phyloP scores from a whole-genome alignment of 2,113 vertebrate genomes.

The Laticauda laticaudata region DNA sequence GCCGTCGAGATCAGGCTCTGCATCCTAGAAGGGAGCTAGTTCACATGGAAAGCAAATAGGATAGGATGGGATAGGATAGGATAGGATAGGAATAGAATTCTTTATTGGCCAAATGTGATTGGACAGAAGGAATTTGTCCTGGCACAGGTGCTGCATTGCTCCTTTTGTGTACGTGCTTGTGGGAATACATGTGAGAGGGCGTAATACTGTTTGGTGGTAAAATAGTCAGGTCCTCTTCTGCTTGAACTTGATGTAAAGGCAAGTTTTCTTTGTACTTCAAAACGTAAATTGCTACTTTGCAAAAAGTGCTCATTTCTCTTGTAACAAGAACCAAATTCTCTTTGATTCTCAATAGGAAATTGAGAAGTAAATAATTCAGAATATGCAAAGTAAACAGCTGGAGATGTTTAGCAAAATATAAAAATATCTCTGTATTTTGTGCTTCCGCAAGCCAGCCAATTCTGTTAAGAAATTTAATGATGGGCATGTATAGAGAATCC shows the following conservation, averaged over 20 bases:
- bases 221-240: neutral
- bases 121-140: no score
- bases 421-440: neutral
- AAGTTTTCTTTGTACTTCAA: neutral
- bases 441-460: neutral
- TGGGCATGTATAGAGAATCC: neutral
- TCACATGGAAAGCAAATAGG: neutral
- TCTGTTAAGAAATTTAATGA: neutral
- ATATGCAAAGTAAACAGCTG: neutral
- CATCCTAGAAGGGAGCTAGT: neutral
- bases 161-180: neutral
- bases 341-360: neutral
- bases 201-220: neutral
- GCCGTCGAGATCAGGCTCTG: neutral
- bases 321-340: constrained; percentile 2
- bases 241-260: neutral
- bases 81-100: no score
- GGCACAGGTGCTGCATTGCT: neutral
- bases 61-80: no score
- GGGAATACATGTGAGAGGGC: no score
- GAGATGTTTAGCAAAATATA: neutral
- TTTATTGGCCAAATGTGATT: no score
- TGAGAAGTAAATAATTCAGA: neutral
- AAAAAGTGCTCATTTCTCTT: neutral
- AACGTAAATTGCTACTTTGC: constrained; percentile 1